Conservation (phyloP, 2,888 invertebrate genomes). For the Pinctada fucata region DNA sequence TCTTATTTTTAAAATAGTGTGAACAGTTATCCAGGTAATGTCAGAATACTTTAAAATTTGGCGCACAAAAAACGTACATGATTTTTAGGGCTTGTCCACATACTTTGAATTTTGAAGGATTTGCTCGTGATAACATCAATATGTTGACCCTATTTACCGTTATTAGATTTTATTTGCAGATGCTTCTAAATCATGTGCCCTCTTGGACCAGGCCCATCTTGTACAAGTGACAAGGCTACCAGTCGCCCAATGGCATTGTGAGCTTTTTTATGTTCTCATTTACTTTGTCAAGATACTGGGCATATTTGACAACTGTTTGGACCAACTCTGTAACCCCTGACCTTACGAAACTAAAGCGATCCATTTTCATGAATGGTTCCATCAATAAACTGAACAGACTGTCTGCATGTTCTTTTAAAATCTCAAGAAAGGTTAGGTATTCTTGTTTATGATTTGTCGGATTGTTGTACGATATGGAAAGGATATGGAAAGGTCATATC, state of each 20-base stretch:
- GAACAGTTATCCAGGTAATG: too few relatives aligned
- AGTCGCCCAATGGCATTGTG: neutral
- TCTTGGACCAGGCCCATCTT: neutral
- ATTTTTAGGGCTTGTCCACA: too few relatives aligned
- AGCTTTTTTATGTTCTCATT: neutral
- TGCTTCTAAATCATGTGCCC: too few relatives aligned
- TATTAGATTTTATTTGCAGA: too few relatives aligned
- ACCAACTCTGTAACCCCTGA: neutral
- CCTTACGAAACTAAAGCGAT: neutral
- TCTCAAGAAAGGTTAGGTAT: neutral
- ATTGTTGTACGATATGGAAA: neutral
- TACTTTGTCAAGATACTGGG: conserved; percentile 1
- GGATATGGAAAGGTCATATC: neutral
- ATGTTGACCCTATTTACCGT: too few relatives aligned
- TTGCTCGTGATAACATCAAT: too few relatives aligned
- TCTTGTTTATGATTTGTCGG: neutral
- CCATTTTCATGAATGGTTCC: neutral
- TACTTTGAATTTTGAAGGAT: too few relatives aligned
- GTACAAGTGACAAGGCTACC: neutral
- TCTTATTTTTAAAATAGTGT: too few relatives aligned
- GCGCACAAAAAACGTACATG: too few relatives aligned
- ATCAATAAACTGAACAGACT: neutral
- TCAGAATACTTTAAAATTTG: too few relatives aligned
- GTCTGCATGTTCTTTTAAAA: neutral
- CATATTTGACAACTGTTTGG: neutral